Conservation (phyloP, 2,113 vertebrate species). For the Sebastes fasciatus region DNA sequence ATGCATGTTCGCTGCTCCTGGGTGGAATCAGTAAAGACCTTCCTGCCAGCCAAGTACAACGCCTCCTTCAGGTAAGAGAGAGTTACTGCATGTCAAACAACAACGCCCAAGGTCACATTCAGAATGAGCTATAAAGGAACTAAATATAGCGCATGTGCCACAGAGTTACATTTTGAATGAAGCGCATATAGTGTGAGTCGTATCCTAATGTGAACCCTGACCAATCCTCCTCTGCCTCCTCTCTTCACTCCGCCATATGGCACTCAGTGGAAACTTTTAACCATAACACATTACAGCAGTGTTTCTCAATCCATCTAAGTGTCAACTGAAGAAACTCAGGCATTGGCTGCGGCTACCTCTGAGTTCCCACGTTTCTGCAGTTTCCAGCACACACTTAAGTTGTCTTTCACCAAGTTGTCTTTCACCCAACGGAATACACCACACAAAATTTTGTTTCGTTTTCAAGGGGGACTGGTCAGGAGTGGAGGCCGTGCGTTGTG, state of each 20-base stretch:
- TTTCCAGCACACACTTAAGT: not conserved
- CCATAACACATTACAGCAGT: not conserved
- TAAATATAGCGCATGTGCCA: conserved; percentile 22
- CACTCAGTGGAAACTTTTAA: conserved; percentile 4
- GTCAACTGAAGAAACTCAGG: not conserved
- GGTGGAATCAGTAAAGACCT: conserved; percentile 72
- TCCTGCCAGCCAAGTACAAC: conserved; percentile 80
- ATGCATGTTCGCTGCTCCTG: conserved; percentile 79
- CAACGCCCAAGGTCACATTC: not conserved
- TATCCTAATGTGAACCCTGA: not conserved
- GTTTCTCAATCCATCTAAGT: not conserved
- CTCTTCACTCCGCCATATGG: not conserved
- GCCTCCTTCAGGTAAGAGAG: conserved; percentile 77
- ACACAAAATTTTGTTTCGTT: not conserved
- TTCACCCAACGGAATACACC: not conserved
- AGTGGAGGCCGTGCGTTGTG: conserved; percentile 71
- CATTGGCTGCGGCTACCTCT: not conserved
- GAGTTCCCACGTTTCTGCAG: not conserved
- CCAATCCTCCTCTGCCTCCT: not conserved
- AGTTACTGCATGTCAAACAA: conserved; percentile 22
- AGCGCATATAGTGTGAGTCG: not conserved
- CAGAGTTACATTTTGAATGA: conserved; percentile 16
- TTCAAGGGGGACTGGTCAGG: conserved; percentile 34
- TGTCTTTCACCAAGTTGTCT: not conserved
- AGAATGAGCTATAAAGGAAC: not conserved